Evolutionary conservation across 2,113 vertebrate species (phyloP).

Genomic region (Spermophilus dauricus): DNA sequence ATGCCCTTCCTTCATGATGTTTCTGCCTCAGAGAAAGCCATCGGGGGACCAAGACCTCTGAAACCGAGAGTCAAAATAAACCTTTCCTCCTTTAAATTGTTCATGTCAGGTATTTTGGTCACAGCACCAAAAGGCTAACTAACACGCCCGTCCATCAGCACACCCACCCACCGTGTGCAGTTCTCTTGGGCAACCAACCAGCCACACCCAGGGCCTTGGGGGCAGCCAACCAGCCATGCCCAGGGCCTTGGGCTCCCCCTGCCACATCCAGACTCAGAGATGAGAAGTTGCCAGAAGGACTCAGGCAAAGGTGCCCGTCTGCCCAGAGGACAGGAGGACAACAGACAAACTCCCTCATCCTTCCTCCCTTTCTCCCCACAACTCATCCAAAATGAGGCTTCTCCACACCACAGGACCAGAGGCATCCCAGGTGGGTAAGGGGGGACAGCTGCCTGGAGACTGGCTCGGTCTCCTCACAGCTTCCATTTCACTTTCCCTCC

Average conservation of each 20-base stretch:
- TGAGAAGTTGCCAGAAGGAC: neutral
- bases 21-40: too few species aligned
- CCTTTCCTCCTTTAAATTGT: too few species aligned
- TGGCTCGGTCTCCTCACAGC: accelerated
- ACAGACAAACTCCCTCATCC: accelerated
- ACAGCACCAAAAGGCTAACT: too few species aligned
- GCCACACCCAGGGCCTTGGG: neutral
- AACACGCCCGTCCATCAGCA: too few species aligned
- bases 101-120: too few species aligned
- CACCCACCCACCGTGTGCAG: accelerated
- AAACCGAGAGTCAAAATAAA: too few species aligned
- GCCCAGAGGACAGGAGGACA: neutral
- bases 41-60: too few species aligned
- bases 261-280: neutral
- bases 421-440: too few species aligned
- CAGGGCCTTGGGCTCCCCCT: neutral
- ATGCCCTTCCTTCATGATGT: too few species aligned
- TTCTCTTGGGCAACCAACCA: neutral
- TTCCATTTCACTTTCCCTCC: neutral
- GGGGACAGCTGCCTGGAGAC: neutral
- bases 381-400: too few species aligned
- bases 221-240: neutral
- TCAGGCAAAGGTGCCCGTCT: neutral
- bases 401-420: neutral
- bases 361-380: neutral